Evolutionary conservation across 2,113 vertebrate genomes (phyloP), one percentile per base, ranked within the genome.

Genomic region (Burhinus oedicnemus): DNA sequence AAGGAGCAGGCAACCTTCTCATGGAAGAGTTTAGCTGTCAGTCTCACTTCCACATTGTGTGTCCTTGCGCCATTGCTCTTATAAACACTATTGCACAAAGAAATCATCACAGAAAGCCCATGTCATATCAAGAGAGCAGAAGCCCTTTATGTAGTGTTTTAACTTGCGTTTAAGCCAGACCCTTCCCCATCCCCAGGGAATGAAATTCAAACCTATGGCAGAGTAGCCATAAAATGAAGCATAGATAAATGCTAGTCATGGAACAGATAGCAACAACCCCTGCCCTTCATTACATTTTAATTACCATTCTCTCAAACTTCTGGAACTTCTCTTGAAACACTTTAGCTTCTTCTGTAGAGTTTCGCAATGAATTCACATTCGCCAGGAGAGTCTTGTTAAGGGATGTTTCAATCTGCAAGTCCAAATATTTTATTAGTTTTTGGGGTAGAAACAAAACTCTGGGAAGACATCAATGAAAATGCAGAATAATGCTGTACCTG

Each of bases 301-400:
- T 98, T 98, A 98, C 98, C 97, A n/a, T 4, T 82, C 17, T 22
- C 65, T 98, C 87, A 92, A 98, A 81, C 19, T 36, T 5, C 34
- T 25, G 32, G 66, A 98, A 60, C 1, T 2, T 3, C 30, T 96
- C 12, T 78, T 96, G 96, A 79, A 94, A 95, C 0, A 0, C 1
- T 81, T 81, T 40, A 17, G 34, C 2, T 8, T 45, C 8, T 4
- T 14, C 17, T 32, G 23, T 1, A 78, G 84, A 32, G 32, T 7
- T 4, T 32, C 52, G 61, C 93, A 98, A 36, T 72, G 15, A 4
- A 0, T 15, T 1, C 38, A 47, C 8, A 3, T 6, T 29, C 3
- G 2, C 3, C 0, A 0, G 0, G 6, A 98, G 25, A 22, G 69
- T 58, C 15, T 18, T 1, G 27, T 96, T 94, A 74, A 97, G 1